Conservation (phyloP, 2,797 vertebrate genomes). For the Trichosurus vulpecula region DNA sequence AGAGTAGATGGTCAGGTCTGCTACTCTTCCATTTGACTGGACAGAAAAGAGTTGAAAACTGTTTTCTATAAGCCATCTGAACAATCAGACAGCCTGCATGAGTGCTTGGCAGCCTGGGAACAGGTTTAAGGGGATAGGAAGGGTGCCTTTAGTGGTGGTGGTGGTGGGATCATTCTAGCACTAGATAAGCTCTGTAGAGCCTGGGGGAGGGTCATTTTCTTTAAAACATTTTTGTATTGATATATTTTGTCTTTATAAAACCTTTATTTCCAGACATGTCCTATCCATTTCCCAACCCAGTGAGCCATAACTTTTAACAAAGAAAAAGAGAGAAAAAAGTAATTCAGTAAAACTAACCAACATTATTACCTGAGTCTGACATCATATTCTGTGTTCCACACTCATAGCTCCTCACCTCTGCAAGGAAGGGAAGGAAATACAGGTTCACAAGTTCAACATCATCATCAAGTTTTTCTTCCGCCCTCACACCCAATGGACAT, state of each 20-base stretch:
- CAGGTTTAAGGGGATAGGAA: not conserved
- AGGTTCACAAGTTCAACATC: conserved; percentile 81
- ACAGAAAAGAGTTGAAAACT: not conserved
- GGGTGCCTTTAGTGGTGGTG: not conserved
- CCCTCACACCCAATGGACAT: too few species aligned
- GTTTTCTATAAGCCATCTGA: not conserved
- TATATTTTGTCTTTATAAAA: not conserved
- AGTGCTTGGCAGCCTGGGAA: not conserved
- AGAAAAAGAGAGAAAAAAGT: not conserved
- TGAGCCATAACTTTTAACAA: not conserved
- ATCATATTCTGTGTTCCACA: not conserved
- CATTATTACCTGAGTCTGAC: not conserved
- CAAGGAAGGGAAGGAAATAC: not conserved
- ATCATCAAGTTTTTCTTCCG: too few species aligned
- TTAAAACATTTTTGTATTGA: not conserved
- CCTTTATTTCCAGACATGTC: not conserved
- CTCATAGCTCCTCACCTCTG: not conserved
- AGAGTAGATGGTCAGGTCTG: not conserved
- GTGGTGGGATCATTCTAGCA: not conserved
- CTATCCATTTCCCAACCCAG: not conserved
- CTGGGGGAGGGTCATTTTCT: not conserved
- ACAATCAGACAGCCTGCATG: not conserved
- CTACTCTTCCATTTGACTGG: not conserved
- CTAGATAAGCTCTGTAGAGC: not conserved
- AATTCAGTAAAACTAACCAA: not conserved